Base-by-base conservation (phyloP, 2,797 vertebrate species). In the Gallinago solitaria region DNA sequence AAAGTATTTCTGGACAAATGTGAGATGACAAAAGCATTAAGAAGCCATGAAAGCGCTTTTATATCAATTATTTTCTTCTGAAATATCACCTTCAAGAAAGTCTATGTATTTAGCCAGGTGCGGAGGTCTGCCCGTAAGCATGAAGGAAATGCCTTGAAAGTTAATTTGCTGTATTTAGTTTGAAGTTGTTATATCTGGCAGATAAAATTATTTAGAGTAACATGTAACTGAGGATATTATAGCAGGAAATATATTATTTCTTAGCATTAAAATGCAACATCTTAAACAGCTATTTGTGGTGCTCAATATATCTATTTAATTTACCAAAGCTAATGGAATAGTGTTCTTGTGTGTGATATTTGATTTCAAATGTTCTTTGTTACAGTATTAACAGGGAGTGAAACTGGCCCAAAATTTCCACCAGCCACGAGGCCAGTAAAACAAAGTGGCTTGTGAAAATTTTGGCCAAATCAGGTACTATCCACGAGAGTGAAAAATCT, bases 331-430 rank as follows among this genome's bases (percentile, higher is more conserved):
- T 87, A 89, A 90, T 18, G 93, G 91, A 88, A 37, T 63, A 90
- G 69, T 47, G 1, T 89, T 92, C n/a, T 32, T 27, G 24, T 69
- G 53, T 88, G 69, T 77, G 87, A 74, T 90, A 23, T 65, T 81
- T 61, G 63, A 78, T 74, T 90, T 71, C 87, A 61, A 24, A 87
- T 79, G 53, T 91, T 91, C 70, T 69, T 93, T 59, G 83, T 91
- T 91, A 91, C 95, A 97, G 96, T 97, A 89, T 97, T 97, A 97
- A 89, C 69, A 93, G 68, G 92, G 80, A 84, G 79, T 81, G 91
- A 93, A 89, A 60, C 20, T 25, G 53, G 79, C 93, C 83, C 37
- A 65, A 78, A 88, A 53, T 79, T 88, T 95, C 82, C 83, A 74
- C 65, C 35, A 33, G 83, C 85, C 70, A 90, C 7, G 5, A 73